phyloP scores from a whole-genome alignment of 2,888 invertebrate species.

The Dasypogon diadema region DNA sequence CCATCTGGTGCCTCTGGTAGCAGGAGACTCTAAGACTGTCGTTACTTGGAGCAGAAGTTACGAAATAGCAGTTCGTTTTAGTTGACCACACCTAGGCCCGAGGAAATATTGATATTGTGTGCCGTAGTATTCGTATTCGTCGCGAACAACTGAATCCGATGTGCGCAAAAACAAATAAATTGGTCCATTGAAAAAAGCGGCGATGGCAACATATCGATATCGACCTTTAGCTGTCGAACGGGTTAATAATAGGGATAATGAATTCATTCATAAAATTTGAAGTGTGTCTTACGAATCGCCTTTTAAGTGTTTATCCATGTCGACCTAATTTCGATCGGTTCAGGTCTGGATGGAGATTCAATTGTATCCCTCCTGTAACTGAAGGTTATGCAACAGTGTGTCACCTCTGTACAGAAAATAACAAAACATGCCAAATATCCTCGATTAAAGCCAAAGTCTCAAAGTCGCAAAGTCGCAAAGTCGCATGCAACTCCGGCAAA shows the following conservation, averaged over 20 bases:
- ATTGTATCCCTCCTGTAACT: constrained; percentile 2
- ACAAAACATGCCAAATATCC: constrained; percentile 33
- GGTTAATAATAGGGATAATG: constrained; percentile 26
- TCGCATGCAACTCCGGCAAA: constrained; percentile 40
- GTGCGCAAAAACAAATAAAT: constrained; percentile 16
- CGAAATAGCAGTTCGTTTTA: constrained; percentile 33
- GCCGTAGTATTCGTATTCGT: constrained; percentile 2
- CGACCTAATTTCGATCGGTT: constrained; percentile 13
- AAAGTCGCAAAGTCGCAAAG: too few species aligned
- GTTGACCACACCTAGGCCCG: constrained; percentile 49
- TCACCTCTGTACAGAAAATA: constrained; percentile 27
- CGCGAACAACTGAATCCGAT: neutral
- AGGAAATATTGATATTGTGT: constrained; percentile 14
- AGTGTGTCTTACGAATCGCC: constrained; percentile 12
- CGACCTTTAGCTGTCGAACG: constrained; percentile 39
- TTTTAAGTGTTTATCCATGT: constrained; percentile 12
- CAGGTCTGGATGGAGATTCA: constrained; percentile 1
- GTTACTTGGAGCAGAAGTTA: constrained; percentile 34
- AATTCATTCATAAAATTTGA: constrained; percentile 23
- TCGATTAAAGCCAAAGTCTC: constrained; percentile 40
- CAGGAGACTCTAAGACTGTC: constrained; percentile 23
- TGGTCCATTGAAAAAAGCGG: neutral
- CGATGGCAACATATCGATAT: constrained; percentile 11
- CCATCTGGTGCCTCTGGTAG: constrained; percentile 46
- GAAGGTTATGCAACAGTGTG: constrained; percentile 25